Percentiles rank a stretch among this genome's conserved stretches.
These are phyloP conservation scores for Palaemon carinicauda DNA, from an alignment of 1,140 invertebrate genomes.

Conservation along the genomic window DNA sequence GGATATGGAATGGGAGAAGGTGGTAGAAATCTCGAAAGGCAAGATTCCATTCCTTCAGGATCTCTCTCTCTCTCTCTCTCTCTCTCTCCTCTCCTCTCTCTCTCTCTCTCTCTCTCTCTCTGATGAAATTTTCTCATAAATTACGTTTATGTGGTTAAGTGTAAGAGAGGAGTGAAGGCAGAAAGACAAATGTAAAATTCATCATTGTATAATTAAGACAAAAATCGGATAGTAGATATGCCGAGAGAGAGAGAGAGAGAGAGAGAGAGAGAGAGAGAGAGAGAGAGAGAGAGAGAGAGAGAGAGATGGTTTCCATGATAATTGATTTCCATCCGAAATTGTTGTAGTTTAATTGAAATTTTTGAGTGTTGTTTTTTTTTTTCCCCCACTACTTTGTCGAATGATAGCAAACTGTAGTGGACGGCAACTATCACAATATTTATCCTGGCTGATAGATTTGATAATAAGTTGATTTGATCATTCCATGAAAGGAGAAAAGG, in stretches of 20 bases:
- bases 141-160: background rate
- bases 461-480: too few species aligned
- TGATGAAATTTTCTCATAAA: background rate
- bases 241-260: background rate
- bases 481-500: too few species aligned
- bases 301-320: background rate
- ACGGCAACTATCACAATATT: too few species aligned
- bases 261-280: background rate
- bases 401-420: too few species aligned
- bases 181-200: background rate
- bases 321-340: background rate
- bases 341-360: background rate
- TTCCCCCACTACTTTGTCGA: background rate
- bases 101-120: too few species aligned
- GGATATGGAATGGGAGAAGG: too few species aligned
- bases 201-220: too few species aligned
- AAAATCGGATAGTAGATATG: background rate
- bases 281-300: background rate
- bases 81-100: slow-evolving; percentile 2
- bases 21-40: too few species aligned
- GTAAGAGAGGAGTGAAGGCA: background rate
- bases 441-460: too few species aligned
- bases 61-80: slow-evolving; percentile 2
- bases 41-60: background rate
- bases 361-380: background rate